Evolutionary conservation across 2,888 invertebrate species (phyloP).

Genomic region (Barypeithes pellucidus): DNA sequence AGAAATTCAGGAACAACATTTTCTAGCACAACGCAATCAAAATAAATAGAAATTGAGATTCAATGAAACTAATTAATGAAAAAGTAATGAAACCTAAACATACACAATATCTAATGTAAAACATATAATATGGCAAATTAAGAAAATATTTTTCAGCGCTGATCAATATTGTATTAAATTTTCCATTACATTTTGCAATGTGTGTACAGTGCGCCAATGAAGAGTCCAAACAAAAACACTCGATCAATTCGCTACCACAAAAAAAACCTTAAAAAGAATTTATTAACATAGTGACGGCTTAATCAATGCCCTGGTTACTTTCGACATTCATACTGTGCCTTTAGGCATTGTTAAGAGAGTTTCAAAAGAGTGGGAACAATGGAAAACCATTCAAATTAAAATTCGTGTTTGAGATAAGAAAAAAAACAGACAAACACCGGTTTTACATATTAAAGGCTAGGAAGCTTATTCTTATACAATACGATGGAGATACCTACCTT

Average conservation of each 20-base stretch:
- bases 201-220: neutral
- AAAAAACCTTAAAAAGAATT: constrained; percentile 21
- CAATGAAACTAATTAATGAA: too few species aligned
- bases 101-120: too few species aligned
- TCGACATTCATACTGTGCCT: constrained; percentile 26
- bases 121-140: too few species aligned
- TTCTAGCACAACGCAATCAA: too few species aligned
- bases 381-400: constrained; percentile 28
- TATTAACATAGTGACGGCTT: constrained; percentile 14
- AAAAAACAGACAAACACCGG: constrained; percentile 2
- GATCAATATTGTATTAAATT: too few species aligned
- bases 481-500: neutral
- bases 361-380: constrained; percentile 19
- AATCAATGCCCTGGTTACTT: constrained; percentile 27
- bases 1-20: too few species aligned
- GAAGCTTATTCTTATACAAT: neutral
- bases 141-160: too few species aligned
- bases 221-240: constrained; percentile 2
- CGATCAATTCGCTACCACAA: constrained; percentile 5
- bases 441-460: constrained; percentile 8
- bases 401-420: constrained; percentile 25
- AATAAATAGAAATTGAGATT: too few species aligned
- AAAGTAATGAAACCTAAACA: too few species aligned
- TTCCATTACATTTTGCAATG: too few species aligned
- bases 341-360: constrained; percentile 26